Conservation (phyloP, 2,113 vertebrate genomes). For the Plectropomus leopardus region DNA sequence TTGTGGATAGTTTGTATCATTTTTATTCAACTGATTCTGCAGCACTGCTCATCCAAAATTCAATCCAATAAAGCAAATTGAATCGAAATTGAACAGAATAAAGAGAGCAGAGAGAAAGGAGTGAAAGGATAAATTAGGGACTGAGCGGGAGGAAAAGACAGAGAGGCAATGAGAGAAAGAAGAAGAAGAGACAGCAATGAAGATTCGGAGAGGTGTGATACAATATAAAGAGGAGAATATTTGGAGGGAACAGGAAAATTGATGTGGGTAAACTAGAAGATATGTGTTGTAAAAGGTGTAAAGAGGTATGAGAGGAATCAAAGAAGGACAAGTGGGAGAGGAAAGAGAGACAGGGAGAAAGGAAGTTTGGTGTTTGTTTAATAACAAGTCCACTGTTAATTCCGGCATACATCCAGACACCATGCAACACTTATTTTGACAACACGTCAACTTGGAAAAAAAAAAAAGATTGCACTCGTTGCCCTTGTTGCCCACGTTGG, state of each 20-base stretch:
- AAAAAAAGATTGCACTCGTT: background rate
- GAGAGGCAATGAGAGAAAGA: background rate
- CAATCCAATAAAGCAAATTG: constrained; percentile 22
- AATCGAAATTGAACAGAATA: constrained; percentile 16
- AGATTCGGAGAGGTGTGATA: background rate
- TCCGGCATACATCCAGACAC: constrained; percentile 22
- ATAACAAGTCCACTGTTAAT: constrained; percentile 16
- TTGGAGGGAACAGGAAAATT: background rate
- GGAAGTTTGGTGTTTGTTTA: constrained; percentile 29
- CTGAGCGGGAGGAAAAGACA: background rate
- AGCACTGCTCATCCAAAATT: constrained; percentile 17
- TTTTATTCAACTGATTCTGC: constrained; percentile 3
- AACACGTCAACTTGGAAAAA: background rate
- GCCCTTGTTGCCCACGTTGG: constrained; percentile 8
- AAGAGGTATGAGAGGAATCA: constrained; percentile 2
- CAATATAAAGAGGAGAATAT: background rate
- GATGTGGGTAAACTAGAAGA: background rate
- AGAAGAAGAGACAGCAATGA: background rate
- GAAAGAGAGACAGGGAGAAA: background rate
- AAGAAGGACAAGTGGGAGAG: background rate
- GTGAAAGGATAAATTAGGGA: constrained; percentile 2
- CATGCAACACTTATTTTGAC: constrained; percentile 51
- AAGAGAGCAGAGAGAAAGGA: background rate
- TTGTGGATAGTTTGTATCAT: constrained; percentile 23
- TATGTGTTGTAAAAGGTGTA: background rate